phyloP scores from a whole-genome alignment of 1,140 invertebrate species.

The Gonioctena quinquepunctata region DNA sequence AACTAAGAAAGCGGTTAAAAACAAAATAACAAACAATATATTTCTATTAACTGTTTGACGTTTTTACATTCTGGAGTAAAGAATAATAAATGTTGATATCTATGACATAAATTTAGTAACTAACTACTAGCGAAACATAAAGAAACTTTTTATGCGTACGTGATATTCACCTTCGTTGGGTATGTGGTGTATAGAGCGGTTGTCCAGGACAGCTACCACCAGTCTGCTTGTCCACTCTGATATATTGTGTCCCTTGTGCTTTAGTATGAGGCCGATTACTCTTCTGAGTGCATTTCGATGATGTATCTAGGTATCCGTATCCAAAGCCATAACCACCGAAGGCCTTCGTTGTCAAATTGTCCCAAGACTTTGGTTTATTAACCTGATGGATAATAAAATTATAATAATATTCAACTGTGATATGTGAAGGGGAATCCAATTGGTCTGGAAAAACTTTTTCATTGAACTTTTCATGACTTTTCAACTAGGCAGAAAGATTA shows the following conservation, averaged over 20 bases:
- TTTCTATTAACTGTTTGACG: not conserved
- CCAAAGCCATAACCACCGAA: conserved; percentile 83
- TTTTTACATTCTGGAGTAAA: too few species aligned
- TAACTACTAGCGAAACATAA: too few species aligned
- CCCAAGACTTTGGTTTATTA: conserved; percentile 82
- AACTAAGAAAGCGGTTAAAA: too few species aligned
- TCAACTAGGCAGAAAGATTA: too few species aligned
- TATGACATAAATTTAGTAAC: too few species aligned
- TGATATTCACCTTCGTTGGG: conserved; percentile 51
- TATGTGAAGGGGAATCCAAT: too few species aligned
- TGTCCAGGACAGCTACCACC: conserved; percentile 22
- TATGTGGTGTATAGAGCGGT: conserved; percentile 57
- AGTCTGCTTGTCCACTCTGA: conserved; percentile 41
- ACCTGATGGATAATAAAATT: conserved; percentile 55
- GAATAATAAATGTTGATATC: too few species aligned
- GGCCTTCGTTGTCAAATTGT: conserved; percentile 77
- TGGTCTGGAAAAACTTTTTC: too few species aligned
- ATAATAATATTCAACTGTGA: too few species aligned
- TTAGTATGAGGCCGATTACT: conserved; percentile 1
- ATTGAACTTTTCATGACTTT: too few species aligned
- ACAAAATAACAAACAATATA: not conserved
- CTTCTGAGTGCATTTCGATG: conserved; percentile 37
- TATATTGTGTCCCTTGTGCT: conserved; percentile 36
- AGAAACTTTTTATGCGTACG: too few species aligned
- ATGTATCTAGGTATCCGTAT: conserved; percentile 75